Base-by-base conservation (phyloP, 2,888 invertebrate genomes). In the Heliconius charithonia region DNA sequence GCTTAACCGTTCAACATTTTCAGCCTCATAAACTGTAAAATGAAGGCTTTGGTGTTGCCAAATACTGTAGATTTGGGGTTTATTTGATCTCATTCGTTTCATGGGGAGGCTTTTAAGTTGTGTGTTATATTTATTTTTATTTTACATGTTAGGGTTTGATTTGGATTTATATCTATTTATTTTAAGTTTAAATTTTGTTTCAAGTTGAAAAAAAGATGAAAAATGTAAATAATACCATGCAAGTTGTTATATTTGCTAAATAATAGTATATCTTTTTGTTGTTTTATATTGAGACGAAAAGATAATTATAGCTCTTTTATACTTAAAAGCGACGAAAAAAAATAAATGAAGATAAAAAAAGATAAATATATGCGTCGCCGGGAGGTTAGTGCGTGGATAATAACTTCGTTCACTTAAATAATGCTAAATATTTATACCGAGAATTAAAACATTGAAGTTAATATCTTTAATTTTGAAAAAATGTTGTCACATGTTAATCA, bases 1-100 rank as follows among this genome's bases (percentile, higher is more conserved):
- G 89, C 89, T 89, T 87, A 85, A 86, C 88, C 90, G 89, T 89
- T 89, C 87, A 85, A 87, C 88, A 92, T 92, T 92, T 92, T 92
- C 90, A 89, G 90, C 89, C 85, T 86, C 90, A 89, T 91, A 91
- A 91, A 91, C 84, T 84, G 84, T 80, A 82, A 84, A 84, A 85
- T 84, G 83, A 84, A 80, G 80, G 82, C 82, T 82, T 80, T 78
- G 82, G 81, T 82, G 82, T 67, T 82, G 85, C 85, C 84, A 85
- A 85, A 81, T 83, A 67, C 77, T 77, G 80, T 62, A 72, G 78
- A 73, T 78, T 80, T 80, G 81, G 75, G 74, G 76, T 45, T 59
- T 66, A 76, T 74, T 74, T 74, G 63, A n/a, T 63, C 62, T 74
- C 63, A 74, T 74, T 72, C 59, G 27, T 74, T 62, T 63, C 74